Base-by-base conservation (phyloP, 2,113 vertebrate species). In the Monopterus albus region DNA sequence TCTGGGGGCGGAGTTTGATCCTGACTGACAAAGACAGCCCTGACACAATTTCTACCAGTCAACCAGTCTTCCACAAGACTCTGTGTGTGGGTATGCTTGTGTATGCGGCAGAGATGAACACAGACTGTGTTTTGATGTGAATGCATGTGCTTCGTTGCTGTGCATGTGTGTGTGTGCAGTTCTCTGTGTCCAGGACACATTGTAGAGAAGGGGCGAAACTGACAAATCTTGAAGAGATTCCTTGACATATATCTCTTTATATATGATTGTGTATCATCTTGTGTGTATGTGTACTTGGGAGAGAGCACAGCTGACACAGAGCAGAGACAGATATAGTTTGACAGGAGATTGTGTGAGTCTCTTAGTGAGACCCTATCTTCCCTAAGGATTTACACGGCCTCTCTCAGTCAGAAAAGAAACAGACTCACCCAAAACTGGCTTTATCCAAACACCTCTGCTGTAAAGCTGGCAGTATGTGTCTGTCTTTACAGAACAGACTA, bases 31-130 rank as follows among this genome's bases (percentile, higher is more conserved):
- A 46, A 66, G 92, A 92, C 91, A 91, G 83, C 40, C 71, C 80
- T 90, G 90, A 92, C 90, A 92, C 84, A 89, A 79, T 87, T 81
- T 79, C 85, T 82, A 74, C 69, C 81, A 83, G 85, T 89, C 91
- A 88, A 86, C 80, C 78, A 86, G 70, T 76, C 83, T 85, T 78
- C 72, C 84, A 79, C 81, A 43, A 68, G 78, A 79, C 72, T 8
- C 1, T 18, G 23, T 57, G 8, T 53, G 46, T 56, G 52, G 42
- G 18, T 49, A 31, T 52, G 25, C 53, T 12, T 65, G 20, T 5
- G 35, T 65, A 49, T n/a, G 49, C 52, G 47, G 61, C 43, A 26
- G 47, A 55, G 14, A 52, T 13, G 39, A 67, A 29, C 25, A 42
- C n/a, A 76, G 52, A 47, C 28, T 69, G 36, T 50, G 20, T 45